These are phyloP conservation scores for Drosophila lini DNA, from an alignment of 1,140 invertebrate genomes.

Conservation along the genomic window DNA sequence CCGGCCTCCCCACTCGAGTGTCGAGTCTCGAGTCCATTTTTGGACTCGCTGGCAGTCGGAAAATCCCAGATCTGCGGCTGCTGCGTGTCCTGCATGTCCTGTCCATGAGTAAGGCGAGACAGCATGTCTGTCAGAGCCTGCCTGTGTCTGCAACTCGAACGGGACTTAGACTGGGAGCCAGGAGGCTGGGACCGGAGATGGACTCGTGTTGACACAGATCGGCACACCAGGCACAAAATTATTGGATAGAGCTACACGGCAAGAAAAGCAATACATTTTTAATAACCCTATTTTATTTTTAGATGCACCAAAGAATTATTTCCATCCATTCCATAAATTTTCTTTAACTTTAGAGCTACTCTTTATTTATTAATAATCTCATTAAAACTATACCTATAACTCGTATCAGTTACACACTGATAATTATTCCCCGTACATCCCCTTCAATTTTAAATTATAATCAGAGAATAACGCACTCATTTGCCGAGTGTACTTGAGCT, in stretches of 20 bases:
- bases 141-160: conserved; percentile 10
- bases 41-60: conserved; percentile 4
- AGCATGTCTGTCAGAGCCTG: conserved; percentile 73
- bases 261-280: not conserved
- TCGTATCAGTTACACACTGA: not conserved
- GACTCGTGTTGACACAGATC: conserved; percentile 69
- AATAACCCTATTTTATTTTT: not conserved
- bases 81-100: conserved; percentile 21
- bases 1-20: conserved; percentile 25
- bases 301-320: not conserved
- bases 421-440: not conserved
- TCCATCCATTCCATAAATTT: not conserved
- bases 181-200: not conserved
- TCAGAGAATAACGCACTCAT: not conserved
- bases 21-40: conserved; percentile 31
- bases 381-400: not conserved
- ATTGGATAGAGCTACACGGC: conserved; percentile 47
- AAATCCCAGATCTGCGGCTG: conserved; percentile 10
- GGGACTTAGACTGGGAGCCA: conserved; percentile 13
- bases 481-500: conserved; percentile 19
- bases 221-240: conserved; percentile 64
- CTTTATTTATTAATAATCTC: not conserved
- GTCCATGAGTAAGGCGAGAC: conserved; percentile 49
- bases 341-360: not conserved
- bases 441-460: not conserved